Conservation (phyloP, 1,140 invertebrate species). For the Gonioctena quinquepunctata region DNA sequence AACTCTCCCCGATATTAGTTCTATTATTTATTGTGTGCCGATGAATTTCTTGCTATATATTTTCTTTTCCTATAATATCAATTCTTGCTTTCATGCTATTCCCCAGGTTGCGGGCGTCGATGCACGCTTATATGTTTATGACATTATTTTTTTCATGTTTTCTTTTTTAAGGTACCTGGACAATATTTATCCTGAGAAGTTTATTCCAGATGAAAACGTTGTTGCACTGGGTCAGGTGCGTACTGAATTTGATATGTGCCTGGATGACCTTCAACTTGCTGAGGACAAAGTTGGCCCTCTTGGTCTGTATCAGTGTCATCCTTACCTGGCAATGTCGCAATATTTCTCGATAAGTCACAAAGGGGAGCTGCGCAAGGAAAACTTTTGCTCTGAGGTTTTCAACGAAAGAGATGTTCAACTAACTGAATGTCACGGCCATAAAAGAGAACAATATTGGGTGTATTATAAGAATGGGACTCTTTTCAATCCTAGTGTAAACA, state of each 20-base stretch:
- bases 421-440: constrained; percentile 60
- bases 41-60: too few relatives aligned
- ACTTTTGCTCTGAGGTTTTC: constrained; percentile 66
- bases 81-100: too few relatives aligned
- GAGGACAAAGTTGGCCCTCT: constrained; percentile 71
- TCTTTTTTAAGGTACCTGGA: constrained; percentile 62
- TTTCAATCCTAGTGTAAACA: constrained; percentile 43
- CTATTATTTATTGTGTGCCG: too few relatives aligned
- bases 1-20: too few relatives aligned
- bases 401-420: constrained; percentile 58
- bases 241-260: constrained; percentile 66
- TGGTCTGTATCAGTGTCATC: constrained; percentile 78
- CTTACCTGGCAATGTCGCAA: constrained; percentile 67
- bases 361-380: constrained; percentile 77
- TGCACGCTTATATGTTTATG: too few relatives aligned
- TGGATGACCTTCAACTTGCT: constrained; percentile 78
- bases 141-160: neutral
- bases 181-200: constrained; percentile 83
- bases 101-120: too few relatives aligned
- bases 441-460: constrained; percentile 66
- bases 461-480: constrained; percentile 46
- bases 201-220: constrained; percentile 82
- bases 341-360: constrained; percentile 72
- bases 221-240: constrained; percentile 68
- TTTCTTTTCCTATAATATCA: too few relatives aligned